Percentiles rank a stretch among this genome's conserved stretches.
phyloP scores from a whole-genome alignment of 2,113 vertebrate genomes.

The Vulpes ferrilata region DNA sequence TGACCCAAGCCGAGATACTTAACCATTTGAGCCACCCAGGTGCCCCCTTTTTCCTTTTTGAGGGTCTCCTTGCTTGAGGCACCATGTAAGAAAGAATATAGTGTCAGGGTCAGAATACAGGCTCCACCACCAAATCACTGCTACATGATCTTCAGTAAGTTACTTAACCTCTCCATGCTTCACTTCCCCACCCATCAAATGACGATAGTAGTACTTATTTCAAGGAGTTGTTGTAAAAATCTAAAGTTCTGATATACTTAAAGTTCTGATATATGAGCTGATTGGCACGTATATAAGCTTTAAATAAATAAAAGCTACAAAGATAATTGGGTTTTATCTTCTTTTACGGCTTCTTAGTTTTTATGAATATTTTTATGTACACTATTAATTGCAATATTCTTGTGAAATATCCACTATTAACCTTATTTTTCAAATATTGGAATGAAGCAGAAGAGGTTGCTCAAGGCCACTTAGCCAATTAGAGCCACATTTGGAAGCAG shows the following conservation, averaged over 20 bases:
- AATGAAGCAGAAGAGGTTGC: background rate
- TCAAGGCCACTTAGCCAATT: background rate
- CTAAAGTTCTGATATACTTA: background rate
- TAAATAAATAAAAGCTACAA: background rate
- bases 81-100: background rate
- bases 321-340: slow-evolving; percentile 12
- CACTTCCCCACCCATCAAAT: background rate
- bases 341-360: background rate
- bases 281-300: background rate
- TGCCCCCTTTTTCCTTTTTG: background rate
- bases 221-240: background rate
- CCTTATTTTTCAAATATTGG: background rate
- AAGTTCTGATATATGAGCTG: background rate
- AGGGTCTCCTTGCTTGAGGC: background rate
- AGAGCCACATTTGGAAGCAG: background rate
- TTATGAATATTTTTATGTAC: background rate
- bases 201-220: background rate
- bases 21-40: background rate
- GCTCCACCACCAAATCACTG: background rate
- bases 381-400: background rate
- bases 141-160: background rate
- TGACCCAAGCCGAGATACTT: background rate
- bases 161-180: background rate
- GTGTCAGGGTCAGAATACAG: background rate
- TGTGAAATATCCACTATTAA: background rate